Base-by-base conservation (phyloP, 2,888 invertebrate species). In the Polietes domitor region DNA sequence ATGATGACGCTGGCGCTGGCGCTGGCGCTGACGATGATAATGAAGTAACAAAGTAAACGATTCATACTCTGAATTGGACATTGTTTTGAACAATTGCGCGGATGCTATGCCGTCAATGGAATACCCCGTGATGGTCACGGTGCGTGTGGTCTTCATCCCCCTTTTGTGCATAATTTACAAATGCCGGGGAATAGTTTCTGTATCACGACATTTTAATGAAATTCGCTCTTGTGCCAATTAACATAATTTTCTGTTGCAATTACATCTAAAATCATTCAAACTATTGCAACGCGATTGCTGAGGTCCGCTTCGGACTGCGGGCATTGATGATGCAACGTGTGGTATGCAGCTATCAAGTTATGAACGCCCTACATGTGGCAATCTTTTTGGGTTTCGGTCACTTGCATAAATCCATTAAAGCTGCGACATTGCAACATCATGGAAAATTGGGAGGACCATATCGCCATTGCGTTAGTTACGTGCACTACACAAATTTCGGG, bases 91-190 rank as follows among this genome's bases (percentile, higher is more conserved):
- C 26, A 58, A 58, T 58, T 58, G n/a, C 32, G 15, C 32, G 15
- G 24, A 63, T 65, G 41, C 12, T 12, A 41, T 21, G 10, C 41
- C 17, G 12, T 65, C 37, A 65, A 19, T 19, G 63, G 1, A 17
- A 32, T 37, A 12, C 26, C 12, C 1, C 10, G 1, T 10, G 21
- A 41, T 63, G 21, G 19, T 0, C 12, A 4, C 17, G 58, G 5
- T n/a, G 47, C 1, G 2, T 17, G 53, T 53, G 21, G 26, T 21
- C 19, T 9, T 37, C 65, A 65, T 37, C 41, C 32, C n/a, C 26
- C 9, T 65, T 63, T 58, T 10, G 65, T 65, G 41, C 41, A 65
- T 65, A 65, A 65, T 65, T 65, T 21, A 65, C 37, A 37, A 65
- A 58, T 26, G 15, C 26, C 58, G 55, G 55, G 24, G 24, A 63